A percentile compares a stretch with the other conserved stretches of the same genome.
phyloP scores from a whole-genome alignment of 2,797 vertebrate genomes.

The Otolemur crassicaudatus region DNA sequence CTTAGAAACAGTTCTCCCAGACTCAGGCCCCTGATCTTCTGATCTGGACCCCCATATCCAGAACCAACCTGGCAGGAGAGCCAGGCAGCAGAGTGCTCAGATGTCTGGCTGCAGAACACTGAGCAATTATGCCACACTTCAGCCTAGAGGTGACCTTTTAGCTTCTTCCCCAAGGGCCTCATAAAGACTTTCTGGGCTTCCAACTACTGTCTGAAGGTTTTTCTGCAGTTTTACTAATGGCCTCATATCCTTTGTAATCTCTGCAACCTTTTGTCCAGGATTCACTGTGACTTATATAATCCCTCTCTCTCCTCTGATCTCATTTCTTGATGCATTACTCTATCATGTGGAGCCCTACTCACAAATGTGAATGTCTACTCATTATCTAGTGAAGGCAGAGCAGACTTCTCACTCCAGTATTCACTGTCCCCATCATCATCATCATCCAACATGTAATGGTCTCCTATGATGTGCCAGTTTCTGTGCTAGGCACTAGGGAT shows the following conservation, averaged over 20 bases:
- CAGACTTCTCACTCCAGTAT: background rate
- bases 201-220: background rate
- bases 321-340: background rate
- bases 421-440: background rate
- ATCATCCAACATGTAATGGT: background rate
- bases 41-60: background rate
- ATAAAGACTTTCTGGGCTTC: background rate
- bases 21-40: background rate
- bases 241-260: slow-evolving; percentile 12
- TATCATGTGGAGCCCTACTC: background rate
- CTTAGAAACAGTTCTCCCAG: background rate
- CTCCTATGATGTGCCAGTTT: background rate
- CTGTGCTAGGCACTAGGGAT: background rate
- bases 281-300: background rate
- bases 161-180: background rate
- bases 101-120: background rate
- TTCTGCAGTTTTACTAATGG: background rate
- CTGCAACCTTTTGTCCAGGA: background rate
- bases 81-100: background rate
- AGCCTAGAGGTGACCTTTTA: background rate
- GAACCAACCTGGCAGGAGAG: background rate
- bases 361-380: background rate
- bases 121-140: background rate
- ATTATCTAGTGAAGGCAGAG: background rate
- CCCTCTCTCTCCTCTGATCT: background rate